A percentile compares a stretch with the other conserved stretches of the same genome.
Conservation (phyloP, 2,113 vertebrate genomes). For the Cebus imitator region DNA sequence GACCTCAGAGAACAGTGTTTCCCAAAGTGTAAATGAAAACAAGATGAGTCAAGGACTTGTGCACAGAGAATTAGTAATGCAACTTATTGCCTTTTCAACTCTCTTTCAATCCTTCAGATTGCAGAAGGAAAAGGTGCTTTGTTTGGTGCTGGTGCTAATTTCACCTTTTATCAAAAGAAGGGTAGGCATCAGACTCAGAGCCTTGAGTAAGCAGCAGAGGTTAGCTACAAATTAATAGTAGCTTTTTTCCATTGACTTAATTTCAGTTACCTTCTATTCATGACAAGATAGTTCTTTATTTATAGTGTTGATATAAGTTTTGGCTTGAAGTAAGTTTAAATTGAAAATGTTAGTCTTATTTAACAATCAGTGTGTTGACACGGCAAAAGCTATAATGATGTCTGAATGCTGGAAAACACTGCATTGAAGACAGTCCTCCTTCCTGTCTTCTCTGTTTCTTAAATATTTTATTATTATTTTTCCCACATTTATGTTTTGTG, state of each 20-base stretch:
- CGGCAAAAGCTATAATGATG: not conserved
- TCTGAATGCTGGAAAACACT: not conserved
- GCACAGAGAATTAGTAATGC: not conserved
- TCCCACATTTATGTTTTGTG: not conserved
- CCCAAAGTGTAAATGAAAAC: not conserved
- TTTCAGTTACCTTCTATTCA: constrained; percentile 12
- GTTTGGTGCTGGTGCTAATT: not conserved
- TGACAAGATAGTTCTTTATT: not conserved
- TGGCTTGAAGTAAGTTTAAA: constrained; percentile 8
- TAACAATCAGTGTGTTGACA: not conserved
- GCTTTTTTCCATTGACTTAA: not conserved
- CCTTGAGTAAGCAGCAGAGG: not conserved
- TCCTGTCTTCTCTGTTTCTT: not conserved
- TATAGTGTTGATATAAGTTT: not conserved
- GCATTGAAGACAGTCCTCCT: not conserved
- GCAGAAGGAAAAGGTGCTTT: not conserved
- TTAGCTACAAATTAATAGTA: not conserved
- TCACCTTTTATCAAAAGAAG: not conserved
- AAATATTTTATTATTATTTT: not conserved
- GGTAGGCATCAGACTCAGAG: not conserved
- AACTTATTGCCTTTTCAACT: not conserved
- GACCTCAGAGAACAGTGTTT: not conserved
- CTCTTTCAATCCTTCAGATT: not conserved
- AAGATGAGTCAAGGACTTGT: not conserved
- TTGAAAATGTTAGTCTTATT: not conserved